Evolutionary conservation across 2,888 invertebrate genomes (phyloP).

Genomic region (Pheosia gnoma): DNA sequence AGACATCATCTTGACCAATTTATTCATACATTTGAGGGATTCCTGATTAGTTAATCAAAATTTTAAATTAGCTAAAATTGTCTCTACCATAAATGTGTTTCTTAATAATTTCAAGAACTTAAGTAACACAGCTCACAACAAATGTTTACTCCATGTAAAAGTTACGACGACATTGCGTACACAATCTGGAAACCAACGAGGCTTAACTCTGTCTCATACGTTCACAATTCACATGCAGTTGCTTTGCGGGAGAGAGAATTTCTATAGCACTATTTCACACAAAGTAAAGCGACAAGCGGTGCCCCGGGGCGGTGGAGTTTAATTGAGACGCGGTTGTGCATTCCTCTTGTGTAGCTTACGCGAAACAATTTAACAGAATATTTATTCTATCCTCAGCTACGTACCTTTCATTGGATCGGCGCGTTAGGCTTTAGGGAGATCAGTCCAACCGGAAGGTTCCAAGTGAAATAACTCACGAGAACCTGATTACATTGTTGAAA

Average conservation of each 20-base stretch:
- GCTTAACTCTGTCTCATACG: constrained; percentile 62
- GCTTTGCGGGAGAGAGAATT: constrained; percentile 47
- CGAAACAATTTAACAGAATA: constrained; percentile 49
- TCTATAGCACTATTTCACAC: constrained; percentile 60
- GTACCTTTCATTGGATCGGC: constrained; percentile 50
- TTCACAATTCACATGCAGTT: constrained; percentile 58
- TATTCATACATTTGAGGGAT: constrained; percentile 31
- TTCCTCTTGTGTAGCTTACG: constrained; percentile 49
- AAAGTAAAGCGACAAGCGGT: constrained; percentile 57
- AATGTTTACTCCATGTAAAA: constrained; percentile 35
- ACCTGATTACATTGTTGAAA: constrained; percentile 66
- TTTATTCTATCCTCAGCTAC: constrained; percentile 41
- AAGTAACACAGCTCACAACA: constrained; percentile 12
- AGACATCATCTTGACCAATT: constrained; percentile 46
- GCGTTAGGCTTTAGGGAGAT: constrained; percentile 32
- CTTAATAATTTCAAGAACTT: constrained; percentile 18
- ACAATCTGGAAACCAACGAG: constrained; percentile 59
- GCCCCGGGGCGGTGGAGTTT: constrained; percentile 53
- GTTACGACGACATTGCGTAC: constrained; percentile 52
- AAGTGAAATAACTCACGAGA: constrained; percentile 52
- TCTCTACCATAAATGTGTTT: constrained; percentile 12
- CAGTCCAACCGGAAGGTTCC: constrained; percentile 45
- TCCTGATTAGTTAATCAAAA: constrained; percentile 15
- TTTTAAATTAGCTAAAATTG: constrained; percentile 20
- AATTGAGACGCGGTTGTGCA: constrained; percentile 63